Evolutionary conservation across 2,888 invertebrate species (phyloP).

Genomic region (Salpingus planirostris): DNA sequence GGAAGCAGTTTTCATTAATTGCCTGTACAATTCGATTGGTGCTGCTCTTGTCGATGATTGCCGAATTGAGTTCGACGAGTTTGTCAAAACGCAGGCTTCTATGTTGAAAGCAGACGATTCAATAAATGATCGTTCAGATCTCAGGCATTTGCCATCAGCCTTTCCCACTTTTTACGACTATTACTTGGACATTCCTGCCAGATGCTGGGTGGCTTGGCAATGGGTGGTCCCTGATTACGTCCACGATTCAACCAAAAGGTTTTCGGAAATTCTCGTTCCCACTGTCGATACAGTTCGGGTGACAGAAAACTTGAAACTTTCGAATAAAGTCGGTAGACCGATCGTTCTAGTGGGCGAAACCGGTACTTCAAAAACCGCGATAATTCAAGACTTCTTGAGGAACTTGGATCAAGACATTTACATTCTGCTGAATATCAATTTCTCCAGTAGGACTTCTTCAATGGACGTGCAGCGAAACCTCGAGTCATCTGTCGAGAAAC

Average conservation of each 20-base stretch:
- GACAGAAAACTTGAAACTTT: conserved; percentile 67
- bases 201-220: conserved; percentile 78
- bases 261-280: conserved; percentile 80
- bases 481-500: conserved; percentile 81
- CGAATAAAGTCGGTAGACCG: conserved; percentile 68
- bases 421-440: conserved; percentile 77
- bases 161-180: conserved; percentile 75
- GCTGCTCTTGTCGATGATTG: conserved; percentile 64
- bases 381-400: conserved; percentile 71
- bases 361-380: conserved; percentile 88
- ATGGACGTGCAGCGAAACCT: conserved; percentile 82
- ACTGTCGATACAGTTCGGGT: conserved; percentile 80
- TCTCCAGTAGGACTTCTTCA: conserved; percentile 85
- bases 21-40: conserved; percentile 79
- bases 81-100: conserved; percentile 54
- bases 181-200: conserved; percentile 57
- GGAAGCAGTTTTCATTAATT: conserved; percentile 64
- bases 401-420: conserved; percentile 60
- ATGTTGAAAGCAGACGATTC: conserved; percentile 62
- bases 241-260: conserved; percentile 61
- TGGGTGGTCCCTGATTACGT: conserved; percentile 67
- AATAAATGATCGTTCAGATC: conserved; percentile 52
- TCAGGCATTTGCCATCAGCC: conserved; percentile 64
- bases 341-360: conserved; percentile 83
- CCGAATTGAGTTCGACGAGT: conserved; percentile 66